Conservation (phyloP, 2,888 invertebrate species). For the Amphiduros pacificus region DNA sequence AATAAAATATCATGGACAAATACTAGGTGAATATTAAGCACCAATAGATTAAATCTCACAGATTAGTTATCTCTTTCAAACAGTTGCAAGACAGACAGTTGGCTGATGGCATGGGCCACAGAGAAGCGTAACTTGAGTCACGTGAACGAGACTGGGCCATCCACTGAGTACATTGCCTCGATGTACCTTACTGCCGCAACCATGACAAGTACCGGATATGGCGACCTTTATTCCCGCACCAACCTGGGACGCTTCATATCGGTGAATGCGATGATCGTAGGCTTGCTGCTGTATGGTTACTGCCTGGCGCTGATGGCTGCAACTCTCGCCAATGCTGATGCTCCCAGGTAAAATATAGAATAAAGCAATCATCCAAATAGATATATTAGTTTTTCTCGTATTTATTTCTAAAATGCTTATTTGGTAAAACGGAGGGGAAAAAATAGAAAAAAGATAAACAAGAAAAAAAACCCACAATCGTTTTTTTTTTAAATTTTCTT, state of each 20-base stretch:
- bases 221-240: slow-evolving; percentile 27
- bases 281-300: slow-evolving; percentile 32
- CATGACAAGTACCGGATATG: slow-evolving; percentile 33
- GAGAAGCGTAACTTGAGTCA: too few relatives aligned
- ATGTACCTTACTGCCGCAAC: slow-evolving; percentile 31
- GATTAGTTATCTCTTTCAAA: too few relatives aligned
- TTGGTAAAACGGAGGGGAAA: neutral
- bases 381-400: neutral
- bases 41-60: too few relatives aligned
- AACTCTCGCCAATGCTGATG: slow-evolving; percentile 26
- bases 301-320: slow-evolving; percentile 28
- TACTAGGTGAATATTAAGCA: too few relatives aligned
- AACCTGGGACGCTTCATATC: slow-evolving; percentile 13
- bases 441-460: neutral
- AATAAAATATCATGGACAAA: too few relatives aligned
- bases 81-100: slow-evolving; percentile 4
- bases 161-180: slow-evolving; percentile 22
- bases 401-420: too few relatives aligned
- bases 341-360: slow-evolving; percentile 21
- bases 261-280: slow-evolving; percentile 26
- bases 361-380: too few relatives aligned
- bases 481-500: neutral
- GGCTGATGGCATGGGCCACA: too few relatives aligned
- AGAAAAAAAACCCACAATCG: neutral
- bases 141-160: neutral